phyloP scores from a whole-genome alignment of 2,113 vertebrate species.

The Cynopterus brachyotis region DNA sequence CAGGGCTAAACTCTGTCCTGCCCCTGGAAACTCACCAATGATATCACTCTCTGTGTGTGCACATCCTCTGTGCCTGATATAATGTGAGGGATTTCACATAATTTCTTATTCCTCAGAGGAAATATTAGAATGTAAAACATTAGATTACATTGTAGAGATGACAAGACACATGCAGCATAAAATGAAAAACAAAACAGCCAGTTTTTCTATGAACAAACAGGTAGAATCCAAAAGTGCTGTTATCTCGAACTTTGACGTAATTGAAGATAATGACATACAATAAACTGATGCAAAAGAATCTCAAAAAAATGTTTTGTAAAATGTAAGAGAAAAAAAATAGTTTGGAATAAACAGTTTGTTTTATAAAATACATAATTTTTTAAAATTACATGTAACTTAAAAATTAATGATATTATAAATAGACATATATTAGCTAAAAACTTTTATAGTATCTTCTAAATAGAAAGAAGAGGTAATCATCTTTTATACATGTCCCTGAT shows the following conservation, averaged over 20 bases:
- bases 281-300: neutral
- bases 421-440: neutral
- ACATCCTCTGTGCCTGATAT: neutral
- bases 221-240: neutral
- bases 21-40: neutral
- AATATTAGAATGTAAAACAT: neutral
- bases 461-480: neutral
- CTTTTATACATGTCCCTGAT: neutral
- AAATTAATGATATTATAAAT: neutral
- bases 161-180: neutral
- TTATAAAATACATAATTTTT: neutral
- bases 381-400: neutral
- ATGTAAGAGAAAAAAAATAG: neutral
- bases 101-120: neutral
- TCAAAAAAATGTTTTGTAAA: neutral
- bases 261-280: neutral
- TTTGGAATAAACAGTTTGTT: neutral
- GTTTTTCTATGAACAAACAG: neutral
- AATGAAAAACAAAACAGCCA: neutral
- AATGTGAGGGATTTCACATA: neutral
- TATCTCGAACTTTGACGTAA: neutral
- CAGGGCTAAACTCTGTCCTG: neutral
- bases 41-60: neutral
- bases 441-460: neutral
- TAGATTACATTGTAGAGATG: neutral